Evolutionary conservation across 2,113 vertebrate genomes (phyloP).

Genomic region (Psilopogon haemacephalus): DNA sequence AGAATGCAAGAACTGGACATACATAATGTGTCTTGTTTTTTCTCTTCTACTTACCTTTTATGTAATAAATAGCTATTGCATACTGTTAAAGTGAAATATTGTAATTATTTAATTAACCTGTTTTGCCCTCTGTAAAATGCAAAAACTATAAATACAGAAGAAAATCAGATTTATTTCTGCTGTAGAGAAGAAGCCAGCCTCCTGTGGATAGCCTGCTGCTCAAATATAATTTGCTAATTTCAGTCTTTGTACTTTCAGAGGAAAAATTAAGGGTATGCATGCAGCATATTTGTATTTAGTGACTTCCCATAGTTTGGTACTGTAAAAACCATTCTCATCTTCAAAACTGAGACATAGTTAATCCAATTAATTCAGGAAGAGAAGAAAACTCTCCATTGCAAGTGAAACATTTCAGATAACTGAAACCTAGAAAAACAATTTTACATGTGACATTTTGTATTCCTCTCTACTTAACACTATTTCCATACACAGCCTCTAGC

Average conservation of each 20-base stretch:
- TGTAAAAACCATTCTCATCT: neutral
- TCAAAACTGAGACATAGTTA: neutral
- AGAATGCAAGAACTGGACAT: neutral
- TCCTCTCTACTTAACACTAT: neutral
- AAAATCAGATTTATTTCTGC: slow-evolving; percentile 44
- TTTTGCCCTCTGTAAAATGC: slow-evolving; percentile 35
- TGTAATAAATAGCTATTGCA: slow-evolving; percentile 24
- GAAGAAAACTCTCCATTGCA: neutral
- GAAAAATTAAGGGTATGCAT: neutral
- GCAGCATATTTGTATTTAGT: neutral
- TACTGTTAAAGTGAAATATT: slow-evolving; percentile 41
- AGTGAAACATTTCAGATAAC: neutral
- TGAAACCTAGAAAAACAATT: neutral
- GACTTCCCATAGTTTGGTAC: neutral
- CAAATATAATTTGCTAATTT: slow-evolving; percentile 25
- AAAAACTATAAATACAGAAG: slow-evolving; percentile 48
- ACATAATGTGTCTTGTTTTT: neutral
- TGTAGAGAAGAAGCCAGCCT: slow-evolving; percentile 34
- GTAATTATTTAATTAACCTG: slow-evolving; percentile 61
- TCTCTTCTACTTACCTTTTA: neutral
- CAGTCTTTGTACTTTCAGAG: neutral
- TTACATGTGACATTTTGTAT: neutral
- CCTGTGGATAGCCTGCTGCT: slow-evolving; percentile 28
- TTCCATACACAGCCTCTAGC: neutral
- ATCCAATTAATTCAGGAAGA: neutral